Base-by-base conservation (phyloP, 2,888 invertebrate species). In the Leistus spinibarbis region DNA sequence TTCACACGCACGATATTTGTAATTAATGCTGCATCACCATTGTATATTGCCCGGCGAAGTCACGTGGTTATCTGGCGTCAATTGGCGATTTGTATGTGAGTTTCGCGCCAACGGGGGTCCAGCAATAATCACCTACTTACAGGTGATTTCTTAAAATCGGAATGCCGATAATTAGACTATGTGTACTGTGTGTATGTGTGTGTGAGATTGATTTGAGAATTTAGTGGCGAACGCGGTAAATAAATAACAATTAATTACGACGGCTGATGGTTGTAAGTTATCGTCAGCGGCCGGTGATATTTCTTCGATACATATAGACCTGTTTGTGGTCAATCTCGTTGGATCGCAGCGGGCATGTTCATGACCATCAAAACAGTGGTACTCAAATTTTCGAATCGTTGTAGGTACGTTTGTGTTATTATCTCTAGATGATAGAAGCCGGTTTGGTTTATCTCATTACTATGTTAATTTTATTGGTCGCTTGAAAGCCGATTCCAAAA, bases 301-400 rank as follows among this genome's bases (percentile, higher is more conserved):
- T 74, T 74, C 68, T 63, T 17, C 74, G 74, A 74, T 74, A 74
- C 74, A 74, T 68, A 74, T 74, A 74, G 74, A 74, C 74, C 68
- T 74, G 74, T 74, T 74, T 74, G 74, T 74, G 68, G 74, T 74
- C 74, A 74, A 74, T 74, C 74, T 74, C 54, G 73, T 67, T 54
- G 54, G 24, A 54, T 65, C 74, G 23, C 74, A 68, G 74, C 74
- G 54, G 74, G 74, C 19, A 54, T n/a, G 24, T 40, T 54, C 60
- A 57, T 67, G 66, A 73, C 62, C 27, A 60, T 17, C 60, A n/a
- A n/a, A n/a, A n/a, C n/a, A 60, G 60, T 60, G 60, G 60, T 60
- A n/a, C 17, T 60, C 60, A 60, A 60, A 19, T 40, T 40, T 40
- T 40, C 40, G 40, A 40, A n/a, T n/a, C n/a, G n/a, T n/a, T n/a